Conservation (phyloP, 1,140 invertebrate species). For the Monochamus saltuarius region DNA sequence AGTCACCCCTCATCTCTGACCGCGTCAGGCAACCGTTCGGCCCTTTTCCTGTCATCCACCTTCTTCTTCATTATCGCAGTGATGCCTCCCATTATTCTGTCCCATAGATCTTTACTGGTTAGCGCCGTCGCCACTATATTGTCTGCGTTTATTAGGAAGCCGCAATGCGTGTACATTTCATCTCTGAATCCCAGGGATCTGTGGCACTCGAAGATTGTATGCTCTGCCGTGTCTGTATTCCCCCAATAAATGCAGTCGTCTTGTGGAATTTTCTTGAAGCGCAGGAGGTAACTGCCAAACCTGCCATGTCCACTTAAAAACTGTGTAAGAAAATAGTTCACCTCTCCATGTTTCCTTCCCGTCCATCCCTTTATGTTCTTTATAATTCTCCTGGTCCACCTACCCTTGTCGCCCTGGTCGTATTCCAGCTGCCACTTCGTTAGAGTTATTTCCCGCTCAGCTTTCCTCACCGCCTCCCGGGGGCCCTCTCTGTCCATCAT, state of each 20-base stretch:
- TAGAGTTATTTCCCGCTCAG: conserved; percentile 26
- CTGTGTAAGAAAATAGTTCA: conserved; percentile 15
- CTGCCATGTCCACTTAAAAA: conserved; percentile 21
- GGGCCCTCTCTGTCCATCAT: too few species aligned
- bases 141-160: too few species aligned
- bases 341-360: neutral
- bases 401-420: conserved; percentile 1
- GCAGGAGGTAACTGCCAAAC: conserved; percentile 10
- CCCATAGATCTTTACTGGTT: too few species aligned
- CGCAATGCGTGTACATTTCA: too few species aligned
- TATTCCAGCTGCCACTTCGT: conserved; percentile 12
- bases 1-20: too few species aligned
- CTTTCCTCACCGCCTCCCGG: conserved; percentile 7
- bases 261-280: neutral
- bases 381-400: conserved; percentile 34
- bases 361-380: conserved; percentile 20
- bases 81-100: too few species aligned
- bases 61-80: too few species aligned
- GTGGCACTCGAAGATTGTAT: conserved; percentile 8
- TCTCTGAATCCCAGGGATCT: too few species aligned
- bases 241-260: conserved; percentile 14
- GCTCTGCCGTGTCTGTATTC: neutral
- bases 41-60: too few species aligned
- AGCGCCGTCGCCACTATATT: too few species aligned
- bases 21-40: too few species aligned